Evolutionary conservation across 2,797 vertebrate species (phyloP).

Genomic region (Lates japonicus): DNA sequence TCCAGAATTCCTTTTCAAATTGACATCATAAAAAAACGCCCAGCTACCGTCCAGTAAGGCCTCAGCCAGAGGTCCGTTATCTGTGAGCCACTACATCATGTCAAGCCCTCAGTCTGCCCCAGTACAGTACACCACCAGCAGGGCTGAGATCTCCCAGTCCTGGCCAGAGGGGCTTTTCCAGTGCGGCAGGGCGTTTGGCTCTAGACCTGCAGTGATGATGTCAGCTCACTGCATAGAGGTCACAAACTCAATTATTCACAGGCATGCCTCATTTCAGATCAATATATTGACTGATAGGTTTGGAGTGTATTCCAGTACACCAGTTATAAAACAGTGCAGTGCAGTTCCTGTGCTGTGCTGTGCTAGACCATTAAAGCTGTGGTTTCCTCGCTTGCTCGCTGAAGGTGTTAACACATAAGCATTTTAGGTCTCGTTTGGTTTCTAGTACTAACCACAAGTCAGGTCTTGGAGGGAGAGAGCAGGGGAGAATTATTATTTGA

Average conservation of each 20-base stretch:
- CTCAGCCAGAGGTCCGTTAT: neutral
- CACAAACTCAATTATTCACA: slow-evolving; percentile 63
- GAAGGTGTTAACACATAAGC: neutral
- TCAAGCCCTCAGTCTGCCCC: neutral
- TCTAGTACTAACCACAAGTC: slow-evolving; percentile 4
- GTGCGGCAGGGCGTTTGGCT: slow-evolving; percentile 27
- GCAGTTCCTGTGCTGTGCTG: neutral
- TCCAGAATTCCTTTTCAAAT: slow-evolving; percentile 1
- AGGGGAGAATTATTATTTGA: neutral
- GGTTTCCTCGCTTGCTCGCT: slow-evolving; percentile 6
- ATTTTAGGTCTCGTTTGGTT: neutral
- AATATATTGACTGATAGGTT: slow-evolving; percentile 51
- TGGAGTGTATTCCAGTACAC: slow-evolving; percentile 12
- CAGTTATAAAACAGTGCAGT: slow-evolving; percentile 13
- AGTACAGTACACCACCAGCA: slow-evolving; percentile 11
- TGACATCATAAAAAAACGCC: slow-evolving; percentile 2
- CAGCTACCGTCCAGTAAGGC: slow-evolving; percentile 8
- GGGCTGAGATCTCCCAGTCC: slow-evolving; percentile 4
- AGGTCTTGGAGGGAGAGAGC: neutral
- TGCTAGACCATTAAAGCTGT: neutral
- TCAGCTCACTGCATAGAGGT: slow-evolving; percentile 55
- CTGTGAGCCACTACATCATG: neutral
- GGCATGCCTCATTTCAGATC: slow-evolving; percentile 44
- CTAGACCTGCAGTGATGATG: slow-evolving; percentile 46
- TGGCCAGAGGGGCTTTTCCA: slow-evolving; percentile 54